phyloP scores from a whole-genome alignment of 2,113 vertebrate genomes.

The Bombycilla garrulus region DNA sequence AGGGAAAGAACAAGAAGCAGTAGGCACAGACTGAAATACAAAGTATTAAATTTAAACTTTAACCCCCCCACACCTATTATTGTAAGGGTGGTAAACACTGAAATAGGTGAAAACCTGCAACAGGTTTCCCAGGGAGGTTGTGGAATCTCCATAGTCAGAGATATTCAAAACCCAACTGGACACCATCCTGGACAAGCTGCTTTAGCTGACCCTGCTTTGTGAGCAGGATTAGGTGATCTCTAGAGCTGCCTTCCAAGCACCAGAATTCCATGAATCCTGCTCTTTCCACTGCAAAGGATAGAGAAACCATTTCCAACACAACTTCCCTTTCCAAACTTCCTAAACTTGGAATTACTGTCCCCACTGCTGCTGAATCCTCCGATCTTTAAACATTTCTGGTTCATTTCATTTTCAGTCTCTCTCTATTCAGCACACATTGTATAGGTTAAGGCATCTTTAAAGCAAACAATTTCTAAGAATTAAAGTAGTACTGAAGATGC shows the following conservation, averaged over 20 bases:
- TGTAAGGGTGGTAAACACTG: not conserved
- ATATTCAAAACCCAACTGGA: not conserved
- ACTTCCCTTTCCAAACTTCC: not conserved
- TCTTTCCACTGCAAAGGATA: not conserved
- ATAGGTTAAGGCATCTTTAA: not conserved
- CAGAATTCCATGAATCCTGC: not conserved
- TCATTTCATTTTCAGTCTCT: not conserved
- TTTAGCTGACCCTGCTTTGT: not conserved
- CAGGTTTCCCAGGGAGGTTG: not conserved
- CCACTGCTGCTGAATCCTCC: not conserved
- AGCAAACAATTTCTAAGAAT: not conserved
- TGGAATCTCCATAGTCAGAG: not conserved
- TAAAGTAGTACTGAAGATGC: not conserved
- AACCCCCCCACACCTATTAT: not conserved
- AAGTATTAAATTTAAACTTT: not conserved
- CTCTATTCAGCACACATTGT: not conserved
- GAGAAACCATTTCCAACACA: not conserved
- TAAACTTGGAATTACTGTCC: not conserved
- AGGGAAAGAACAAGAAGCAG: not conserved
- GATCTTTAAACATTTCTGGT: not conserved
- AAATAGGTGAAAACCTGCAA: not conserved
- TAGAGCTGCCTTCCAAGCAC: not conserved
- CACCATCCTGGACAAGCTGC: not conserved
- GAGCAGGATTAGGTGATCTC: not conserved
- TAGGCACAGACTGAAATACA: not conserved